These are phyloP conservation scores for Luperina nickerlii DNA, from an alignment of 2,888 invertebrate genomes.

Conservation along the genomic window DNA sequence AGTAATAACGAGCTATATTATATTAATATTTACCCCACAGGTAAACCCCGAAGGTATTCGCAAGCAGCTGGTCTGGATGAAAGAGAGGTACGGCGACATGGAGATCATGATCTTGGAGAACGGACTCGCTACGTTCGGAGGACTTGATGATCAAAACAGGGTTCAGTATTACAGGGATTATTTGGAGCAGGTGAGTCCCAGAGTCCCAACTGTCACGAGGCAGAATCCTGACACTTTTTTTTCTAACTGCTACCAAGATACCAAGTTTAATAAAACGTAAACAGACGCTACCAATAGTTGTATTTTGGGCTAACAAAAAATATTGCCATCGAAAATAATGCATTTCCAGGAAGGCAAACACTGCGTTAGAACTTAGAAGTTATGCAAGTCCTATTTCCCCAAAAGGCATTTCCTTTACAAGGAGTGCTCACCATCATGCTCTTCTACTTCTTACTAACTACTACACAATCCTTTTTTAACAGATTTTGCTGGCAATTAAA, in stretches of 20 bases:
- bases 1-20: neutral
- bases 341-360: too few species aligned
- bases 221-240: neutral
- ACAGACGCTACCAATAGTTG: too few species aligned
- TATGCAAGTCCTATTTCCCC: neutral
- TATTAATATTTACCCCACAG: slow-evolving; percentile 6
- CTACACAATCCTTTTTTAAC: slow-evolving; percentile 5
- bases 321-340: too few species aligned
- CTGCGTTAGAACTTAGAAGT: neutral
- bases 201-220: neutral
- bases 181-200: slow-evolving; percentile 72
- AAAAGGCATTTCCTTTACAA: neutral
- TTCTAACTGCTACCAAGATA: too few species aligned
- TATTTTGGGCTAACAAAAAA: too few species aligned
- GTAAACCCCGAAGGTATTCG: slow-evolving; percentile 81
- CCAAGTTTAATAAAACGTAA: too few species aligned
- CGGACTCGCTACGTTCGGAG: slow-evolving; percentile 73
- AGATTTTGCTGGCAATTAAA: slow-evolving; percentile 64
- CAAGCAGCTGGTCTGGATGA: slow-evolving; percentile 79
- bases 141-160: slow-evolving; percentile 74
- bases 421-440: too few species aligned
- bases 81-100: slow-evolving; percentile 73
- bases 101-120: slow-evolving; percentile 85
- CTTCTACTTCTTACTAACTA: neutral
- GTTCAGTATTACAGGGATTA: slow-evolving; percentile 67